Evolutionary conservation across 2,113 vertebrate genomes (phyloP).

Genomic region (Stegastes partitus): DNA sequence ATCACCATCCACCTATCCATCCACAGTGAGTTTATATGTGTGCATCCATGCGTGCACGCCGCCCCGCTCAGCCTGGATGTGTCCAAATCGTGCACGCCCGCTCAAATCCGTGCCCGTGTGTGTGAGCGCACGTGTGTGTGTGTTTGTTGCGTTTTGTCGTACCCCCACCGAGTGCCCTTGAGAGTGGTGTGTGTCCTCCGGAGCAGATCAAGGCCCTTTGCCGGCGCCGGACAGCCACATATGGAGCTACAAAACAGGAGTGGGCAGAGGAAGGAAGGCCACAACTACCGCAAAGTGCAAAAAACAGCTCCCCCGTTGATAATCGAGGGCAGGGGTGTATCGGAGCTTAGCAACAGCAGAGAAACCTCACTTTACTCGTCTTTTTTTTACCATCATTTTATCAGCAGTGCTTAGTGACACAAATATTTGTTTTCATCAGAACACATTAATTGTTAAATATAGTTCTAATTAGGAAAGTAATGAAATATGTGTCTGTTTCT

Average conservation of each 20-base stretch:
- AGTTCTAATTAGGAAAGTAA: constrained; percentile 39
- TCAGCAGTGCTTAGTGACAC: constrained; percentile 3
- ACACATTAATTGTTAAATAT: constrained; percentile 25
- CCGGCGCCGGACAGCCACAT: constrained; percentile 71
- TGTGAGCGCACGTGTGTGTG: constrained; percentile 12
- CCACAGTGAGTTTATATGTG: not conserved
- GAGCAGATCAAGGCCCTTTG: constrained; percentile 71
- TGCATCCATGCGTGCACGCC: not conserved
- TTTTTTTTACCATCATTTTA: constrained; percentile 3
- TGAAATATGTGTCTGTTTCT: constrained; percentile 10
- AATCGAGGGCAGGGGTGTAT: constrained; percentile 31
- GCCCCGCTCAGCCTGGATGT: constrained; percentile 10
- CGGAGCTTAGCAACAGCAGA: not conserved
- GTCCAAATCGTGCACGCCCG: constrained; percentile 3
- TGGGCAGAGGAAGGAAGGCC: constrained; percentile 27
- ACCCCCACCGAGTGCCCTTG: constrained; percentile 65
- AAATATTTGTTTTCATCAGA: constrained; percentile 50
- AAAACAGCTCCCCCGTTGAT: constrained; percentile 1
- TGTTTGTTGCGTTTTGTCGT: constrained; percentile 17
- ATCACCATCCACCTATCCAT: constrained; percentile 14
- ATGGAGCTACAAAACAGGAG: constrained; percentile 45
- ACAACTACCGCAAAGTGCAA: constrained; percentile 29
- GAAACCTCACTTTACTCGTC: constrained; percentile 14
- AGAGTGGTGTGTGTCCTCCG: constrained; percentile 69
- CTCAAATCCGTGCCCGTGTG: constrained; percentile 5